These are phyloP conservation scores for Naso thynnoides DNA, from an alignment of 2,797 vertebrate genomes.

Conservation along the genomic window DNA sequence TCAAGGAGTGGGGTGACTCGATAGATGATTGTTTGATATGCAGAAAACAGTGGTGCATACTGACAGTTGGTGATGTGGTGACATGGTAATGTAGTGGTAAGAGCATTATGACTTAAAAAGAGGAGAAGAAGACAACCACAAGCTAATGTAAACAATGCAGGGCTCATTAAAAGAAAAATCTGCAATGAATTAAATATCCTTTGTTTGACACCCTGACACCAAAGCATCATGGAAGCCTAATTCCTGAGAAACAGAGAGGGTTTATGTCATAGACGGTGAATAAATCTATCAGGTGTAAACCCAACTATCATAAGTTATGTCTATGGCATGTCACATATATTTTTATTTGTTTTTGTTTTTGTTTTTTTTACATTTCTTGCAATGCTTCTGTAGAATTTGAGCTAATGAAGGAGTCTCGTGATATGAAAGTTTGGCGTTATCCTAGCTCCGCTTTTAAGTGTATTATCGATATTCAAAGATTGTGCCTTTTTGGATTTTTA, in stretches of 20 bases:
- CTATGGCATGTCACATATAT: not conserved
- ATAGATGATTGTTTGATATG: conserved; percentile 6
- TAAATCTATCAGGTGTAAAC: conserved; percentile 10
- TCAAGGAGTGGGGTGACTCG: not conserved
- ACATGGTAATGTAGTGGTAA: not conserved
- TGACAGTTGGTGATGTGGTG: conserved; percentile 4
- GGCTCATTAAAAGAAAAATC: not conserved
- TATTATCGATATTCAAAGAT: not conserved
- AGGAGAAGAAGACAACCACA: not conserved
- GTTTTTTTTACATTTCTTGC: conserved; percentile 15
- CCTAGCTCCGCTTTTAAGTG: not conserved
- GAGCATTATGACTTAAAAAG: not conserved
- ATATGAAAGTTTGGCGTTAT: no score
- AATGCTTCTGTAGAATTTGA: not conserved
- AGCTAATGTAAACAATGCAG: not conserved
- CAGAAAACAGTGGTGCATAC: conserved; percentile 17
- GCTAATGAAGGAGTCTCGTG: not conserved
- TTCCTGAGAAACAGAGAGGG: not conserved
- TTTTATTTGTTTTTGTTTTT: conserved; percentile 6
- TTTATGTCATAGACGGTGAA: conserved; percentile 10
- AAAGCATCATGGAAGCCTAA: not conserved
- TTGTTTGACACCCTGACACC: no score
- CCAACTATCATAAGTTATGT: not conserved
- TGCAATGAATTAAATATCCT: not conserved
- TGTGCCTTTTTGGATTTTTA: conserved; percentile 2